Conservation (phyloP, 2,113 vertebrate genomes). For the Triplophysa tibetana region DNA sequence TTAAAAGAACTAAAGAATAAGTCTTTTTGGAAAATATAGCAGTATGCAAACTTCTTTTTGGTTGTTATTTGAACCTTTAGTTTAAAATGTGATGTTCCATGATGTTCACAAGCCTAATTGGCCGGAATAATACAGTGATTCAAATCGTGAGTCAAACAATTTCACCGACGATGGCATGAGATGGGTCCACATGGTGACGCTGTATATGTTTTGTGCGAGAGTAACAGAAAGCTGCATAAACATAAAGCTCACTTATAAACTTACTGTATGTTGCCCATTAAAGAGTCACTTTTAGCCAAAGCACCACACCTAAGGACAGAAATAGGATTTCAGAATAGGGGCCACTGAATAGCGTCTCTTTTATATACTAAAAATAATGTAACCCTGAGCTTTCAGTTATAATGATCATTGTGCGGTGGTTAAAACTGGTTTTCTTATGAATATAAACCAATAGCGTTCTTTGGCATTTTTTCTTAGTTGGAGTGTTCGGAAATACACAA, state of each 20-base stretch:
- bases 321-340: slow-evolving; percentile 29
- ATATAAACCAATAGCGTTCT: neutral
- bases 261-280: neutral
- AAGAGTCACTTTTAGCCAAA: slow-evolving; percentile 21
- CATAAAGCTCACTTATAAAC: slow-evolving; percentile 24
- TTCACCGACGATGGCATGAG: neutral
- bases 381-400: slow-evolving; percentile 14
- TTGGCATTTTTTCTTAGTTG: slow-evolving; percentile 22
- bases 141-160: neutral
- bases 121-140: slow-evolving; percentile 20
- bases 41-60: neutral
- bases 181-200: slow-evolving; percentile 6
- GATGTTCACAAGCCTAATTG: neutral
- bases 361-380: slow-evolving; percentile 31
- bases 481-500: no score
- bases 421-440: neutral
- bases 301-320: neutral
- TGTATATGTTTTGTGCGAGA: neutral
- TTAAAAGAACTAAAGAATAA: no score
- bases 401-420: neutral
- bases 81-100: neutral
- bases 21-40: no score
- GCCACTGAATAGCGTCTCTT: slow-evolving; percentile 29
- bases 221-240: slow-evolving; percentile 13
- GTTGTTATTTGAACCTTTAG: neutral